A percentile compares a stretch with the other conserved stretches of the same genome.
Conservation (phyloP, 2,888 invertebrate genomes). For the Melanchra persicariae region DNA sequence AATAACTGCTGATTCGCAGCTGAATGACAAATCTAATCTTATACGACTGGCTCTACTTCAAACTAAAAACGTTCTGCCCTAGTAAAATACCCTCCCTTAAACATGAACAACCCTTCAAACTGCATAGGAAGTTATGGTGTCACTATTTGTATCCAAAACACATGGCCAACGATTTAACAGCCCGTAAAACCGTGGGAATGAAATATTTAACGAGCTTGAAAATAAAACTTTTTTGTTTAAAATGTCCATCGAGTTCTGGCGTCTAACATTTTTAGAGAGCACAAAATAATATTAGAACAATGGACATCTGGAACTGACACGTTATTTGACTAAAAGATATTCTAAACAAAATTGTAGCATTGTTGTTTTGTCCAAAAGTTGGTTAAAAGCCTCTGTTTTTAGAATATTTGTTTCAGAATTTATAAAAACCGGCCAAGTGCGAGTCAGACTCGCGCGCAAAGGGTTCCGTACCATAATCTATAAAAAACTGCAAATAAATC, state of each 20-base stretch:
- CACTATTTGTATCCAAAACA: slow-evolving; percentile 45
- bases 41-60: background rate
- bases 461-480: too few relatives aligned
- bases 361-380: background rate
- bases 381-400: background rate
- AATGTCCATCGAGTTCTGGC: background rate
- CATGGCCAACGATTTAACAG: slow-evolving; percentile 43
- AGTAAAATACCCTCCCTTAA: slow-evolving; percentile 4
- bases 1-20: too few relatives aligned
- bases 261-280: background rate
- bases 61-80: background rate
- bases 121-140: background rate
- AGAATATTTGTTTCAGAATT: slow-evolving; percentile 5
- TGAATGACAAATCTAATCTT: background rate
- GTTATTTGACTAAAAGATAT: background rate
- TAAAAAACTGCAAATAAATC: too few relatives aligned
- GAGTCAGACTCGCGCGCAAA: too few relatives aligned
- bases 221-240: slow-evolving; percentile 12
- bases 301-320: background rate
- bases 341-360: background rate
- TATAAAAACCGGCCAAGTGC: too few relatives aligned
- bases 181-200: slow-evolving; percentile 39
- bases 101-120: slow-evolving; percentile 11
- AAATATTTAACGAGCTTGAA: slow-evolving; percentile 11
- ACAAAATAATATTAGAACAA: slow-evolving; percentile 1